Evolutionary conservation across 37 sponge, comb jelly and placozoan species (phyloP).

Genomic region (Eunapius fragilis): DNA sequence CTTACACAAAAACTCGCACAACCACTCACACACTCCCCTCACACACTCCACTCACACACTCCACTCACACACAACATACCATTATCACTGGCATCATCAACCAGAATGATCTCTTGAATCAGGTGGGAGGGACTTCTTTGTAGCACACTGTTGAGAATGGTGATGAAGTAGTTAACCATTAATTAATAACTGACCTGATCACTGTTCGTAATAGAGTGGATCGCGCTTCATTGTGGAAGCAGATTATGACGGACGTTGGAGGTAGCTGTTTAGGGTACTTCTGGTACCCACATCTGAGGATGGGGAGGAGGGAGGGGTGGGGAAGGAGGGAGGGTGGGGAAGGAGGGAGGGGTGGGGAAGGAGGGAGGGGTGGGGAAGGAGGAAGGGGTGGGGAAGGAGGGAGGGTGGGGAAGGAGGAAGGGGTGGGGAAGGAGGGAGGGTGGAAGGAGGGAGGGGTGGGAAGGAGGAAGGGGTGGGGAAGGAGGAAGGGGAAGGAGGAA

Average conservation of each 20-base stretch:
- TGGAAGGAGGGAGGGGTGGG: neutral
- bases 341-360: neutral
- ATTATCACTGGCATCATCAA: constrained; percentile 95
- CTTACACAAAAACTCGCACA: neutral
- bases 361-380: neutral
- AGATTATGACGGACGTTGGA: constrained; percentile 84
- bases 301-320: neutral
- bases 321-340: neutral
- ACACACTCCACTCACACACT: neutral
- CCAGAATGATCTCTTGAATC: constrained; percentile 91
- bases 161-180: no score
- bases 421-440: neutral
- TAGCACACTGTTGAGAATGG: constrained; percentile 64
- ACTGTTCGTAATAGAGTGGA: constrained; percentile 91
- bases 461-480: neutral
- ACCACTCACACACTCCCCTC: neutral
- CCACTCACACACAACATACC: constrained; percentile 38
- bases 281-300: constrained; percentile 27
- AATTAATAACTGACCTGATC: no score
- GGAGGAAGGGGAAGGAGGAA: neutral
- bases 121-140: constrained; percentile 84
- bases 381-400: neutral
- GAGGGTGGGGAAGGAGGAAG: neutral
- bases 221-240: constrained; percentile 93
- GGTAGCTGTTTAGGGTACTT: constrained; percentile 50